Percentiles rank a stretch among this genome's conserved stretches.
phyloP scores from a whole-genome alignment of 2,797 vertebrate species.

The Sebastes variabilis region DNA sequence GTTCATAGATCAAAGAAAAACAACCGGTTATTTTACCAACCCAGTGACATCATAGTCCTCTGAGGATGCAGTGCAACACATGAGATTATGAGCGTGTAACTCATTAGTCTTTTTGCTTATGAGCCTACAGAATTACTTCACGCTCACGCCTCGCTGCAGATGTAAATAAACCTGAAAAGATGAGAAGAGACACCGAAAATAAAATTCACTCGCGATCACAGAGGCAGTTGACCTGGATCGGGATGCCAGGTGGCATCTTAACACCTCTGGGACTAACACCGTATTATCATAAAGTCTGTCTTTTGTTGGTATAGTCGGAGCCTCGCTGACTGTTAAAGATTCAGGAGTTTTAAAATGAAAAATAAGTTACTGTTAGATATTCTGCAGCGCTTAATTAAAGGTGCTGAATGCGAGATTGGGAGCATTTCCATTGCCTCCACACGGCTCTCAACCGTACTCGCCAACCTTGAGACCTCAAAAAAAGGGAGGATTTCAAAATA shows the following conservation, averaged over 20 bases:
- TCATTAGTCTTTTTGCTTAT: conserved; percentile 53
- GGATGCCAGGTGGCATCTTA: conserved; percentile 29
- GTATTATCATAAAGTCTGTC: conserved; percentile 15
- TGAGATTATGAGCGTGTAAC: conserved; percentile 33
- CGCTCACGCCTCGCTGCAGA: conserved; percentile 1
- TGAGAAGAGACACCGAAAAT: conserved; percentile 1
- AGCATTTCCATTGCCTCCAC: no score
- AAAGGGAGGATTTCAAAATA: no score
- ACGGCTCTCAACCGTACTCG: no score
- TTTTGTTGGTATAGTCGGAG: background rate
- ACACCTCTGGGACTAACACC: background rate
- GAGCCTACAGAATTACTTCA: conserved; percentile 16
- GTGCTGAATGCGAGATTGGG: no score
- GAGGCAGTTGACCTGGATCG: conserved; percentile 34
- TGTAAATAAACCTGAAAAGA: conserved; percentile 22
- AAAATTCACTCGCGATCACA: conserved; percentile 25
- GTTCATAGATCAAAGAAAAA: conserved; percentile 72
- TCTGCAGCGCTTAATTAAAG: background rate
- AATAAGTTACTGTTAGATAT: conserved; percentile 14
- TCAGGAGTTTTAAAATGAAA: conserved; percentile 14
- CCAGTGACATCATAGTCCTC: conserved; percentile 63
- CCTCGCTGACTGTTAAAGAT: conserved; percentile 6
- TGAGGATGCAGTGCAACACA: conserved; percentile 41
- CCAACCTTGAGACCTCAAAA: no score
- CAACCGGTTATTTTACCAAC: conserved; percentile 55